Percentiles rank a stretch among this genome's conserved stretches.
Conservation (phyloP, 2,797 vertebrate species). For the Protosalanx chinensis region DNA sequence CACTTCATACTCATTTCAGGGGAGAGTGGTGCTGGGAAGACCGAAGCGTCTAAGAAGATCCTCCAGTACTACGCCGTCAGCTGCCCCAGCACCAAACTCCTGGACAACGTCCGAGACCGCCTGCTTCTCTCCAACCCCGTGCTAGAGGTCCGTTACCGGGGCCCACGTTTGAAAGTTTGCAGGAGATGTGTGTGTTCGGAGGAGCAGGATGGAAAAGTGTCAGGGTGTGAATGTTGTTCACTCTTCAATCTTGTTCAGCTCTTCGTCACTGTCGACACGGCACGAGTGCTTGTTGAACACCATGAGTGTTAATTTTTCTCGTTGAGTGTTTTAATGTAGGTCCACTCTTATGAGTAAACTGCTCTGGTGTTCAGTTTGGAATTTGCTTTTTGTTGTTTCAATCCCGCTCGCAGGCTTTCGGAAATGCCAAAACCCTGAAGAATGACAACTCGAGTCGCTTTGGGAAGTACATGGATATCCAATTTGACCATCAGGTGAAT, state of each 20-base stretch:
- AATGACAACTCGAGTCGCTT: conserved; percentile 96
- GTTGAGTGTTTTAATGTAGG: too few relatives aligned
- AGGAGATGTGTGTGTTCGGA: not conserved
- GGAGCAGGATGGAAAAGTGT: not conserved
- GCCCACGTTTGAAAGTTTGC: not conserved
- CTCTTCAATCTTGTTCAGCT: too few relatives aligned
- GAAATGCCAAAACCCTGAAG: conserved; percentile 91
- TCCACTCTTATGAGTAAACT: too few relatives aligned
- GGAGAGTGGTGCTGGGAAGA: conserved; percentile 93
- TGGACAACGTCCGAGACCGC: conserved; percentile 84
- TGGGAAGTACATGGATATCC: conserved; percentile 98
- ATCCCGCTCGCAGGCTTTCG: conserved; percentile 80
- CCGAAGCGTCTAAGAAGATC: conserved; percentile 94
- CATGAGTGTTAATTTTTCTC: too few relatives aligned
- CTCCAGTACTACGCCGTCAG: conserved; percentile 91
- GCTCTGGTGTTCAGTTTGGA: too few relatives aligned
- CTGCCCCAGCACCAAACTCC: conserved; percentile 84
- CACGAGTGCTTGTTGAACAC: too few relatives aligned
- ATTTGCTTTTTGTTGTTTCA: not conserved
- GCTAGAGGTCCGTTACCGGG: conserved; percentile 80
- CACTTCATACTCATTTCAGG: conserved; percentile 97
- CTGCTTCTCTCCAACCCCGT: conserved; percentile 91
- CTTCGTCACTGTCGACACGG: too few relatives aligned
- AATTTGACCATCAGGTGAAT: conserved; percentile 91
- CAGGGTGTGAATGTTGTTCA: too few relatives aligned